phyloP scores from a whole-genome alignment of 1,140 invertebrate species.

The Pachyrhynchus sulphureomaculatus region DNA sequence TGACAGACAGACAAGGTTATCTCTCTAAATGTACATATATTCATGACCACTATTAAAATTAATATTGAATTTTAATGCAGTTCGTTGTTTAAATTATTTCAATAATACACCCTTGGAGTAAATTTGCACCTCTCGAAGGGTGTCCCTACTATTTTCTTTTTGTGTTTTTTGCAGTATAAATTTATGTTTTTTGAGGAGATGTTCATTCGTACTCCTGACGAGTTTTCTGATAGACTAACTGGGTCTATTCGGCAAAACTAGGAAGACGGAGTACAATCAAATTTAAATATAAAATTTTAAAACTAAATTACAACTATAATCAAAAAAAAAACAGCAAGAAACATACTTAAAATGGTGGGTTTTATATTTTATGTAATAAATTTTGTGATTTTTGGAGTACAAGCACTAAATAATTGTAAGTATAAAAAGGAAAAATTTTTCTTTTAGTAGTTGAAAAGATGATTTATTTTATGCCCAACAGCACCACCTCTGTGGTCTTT shows the following conservation, averaged over 20 bases:
- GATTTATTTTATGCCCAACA: too few species aligned
- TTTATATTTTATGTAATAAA: constrained; percentile 15
- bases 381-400: constrained; percentile 17
- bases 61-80: constrained; percentile 34
- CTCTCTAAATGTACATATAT: neutral
- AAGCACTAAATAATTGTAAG: constrained; percentile 39
- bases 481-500: too few species aligned
- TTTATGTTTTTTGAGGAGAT: neutral
- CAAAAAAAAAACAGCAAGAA: neutral
- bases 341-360: constrained; percentile 26
- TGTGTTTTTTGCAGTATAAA: constrained; percentile 23
- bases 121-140: constrained; percentile 27
- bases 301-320: constrained; percentile 1
- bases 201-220: constrained; percentile 16
- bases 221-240: constrained; percentile 18
- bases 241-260: constrained; percentile 4
- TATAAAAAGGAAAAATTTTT: constrained; percentile 10
- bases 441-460: too few species aligned
- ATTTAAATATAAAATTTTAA: neutral
- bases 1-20: constrained; percentile 37
- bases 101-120: constrained; percentile 39
- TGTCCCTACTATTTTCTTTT: constrained; percentile 25
- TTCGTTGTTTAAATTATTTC: constrained; percentile 18
- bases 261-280: constrained; percentile 4
- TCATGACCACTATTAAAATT: constrained; percentile 2